These are phyloP conservation scores for Paraescarpia echinospica DNA, from an alignment of 1,140 invertebrate species.

Conservation along the genomic window DNA sequence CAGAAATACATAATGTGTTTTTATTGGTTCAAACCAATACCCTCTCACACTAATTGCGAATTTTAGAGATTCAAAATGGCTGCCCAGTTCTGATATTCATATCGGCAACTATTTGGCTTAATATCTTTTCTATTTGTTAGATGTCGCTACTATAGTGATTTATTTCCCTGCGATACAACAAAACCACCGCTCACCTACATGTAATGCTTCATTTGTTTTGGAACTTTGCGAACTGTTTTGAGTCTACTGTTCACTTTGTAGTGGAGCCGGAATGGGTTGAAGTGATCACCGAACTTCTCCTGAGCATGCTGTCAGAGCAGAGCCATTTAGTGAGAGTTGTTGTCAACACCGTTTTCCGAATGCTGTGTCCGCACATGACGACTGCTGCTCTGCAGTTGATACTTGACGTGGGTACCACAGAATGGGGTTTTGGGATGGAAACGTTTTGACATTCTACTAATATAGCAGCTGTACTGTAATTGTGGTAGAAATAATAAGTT, in stretches of 20 bases:
- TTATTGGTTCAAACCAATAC: too few species aligned
- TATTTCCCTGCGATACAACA: too few species aligned
- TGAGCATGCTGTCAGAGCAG: constrained; percentile 63
- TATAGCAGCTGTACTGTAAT: too few species aligned
- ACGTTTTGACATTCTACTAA: neutral
- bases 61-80: too few species aligned
- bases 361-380: constrained; percentile 72
- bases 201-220: too few species aligned
- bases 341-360: constrained; percentile 71
- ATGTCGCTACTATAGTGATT: too few species aligned
- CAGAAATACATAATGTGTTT: neutral
- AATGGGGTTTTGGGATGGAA: neutral
- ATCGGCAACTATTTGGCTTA: too few species aligned
- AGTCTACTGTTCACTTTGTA: constrained; percentile 21
- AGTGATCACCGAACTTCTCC: constrained; percentile 75
- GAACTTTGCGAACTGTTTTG: neutral
- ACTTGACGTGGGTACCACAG: constrained; percentile 62
- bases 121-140: too few species aligned
- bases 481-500: neutral
- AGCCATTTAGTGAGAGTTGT: constrained; percentile 70
- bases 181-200: too few species aligned
- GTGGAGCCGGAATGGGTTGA: constrained; percentile 74
- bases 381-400: constrained; percentile 71
- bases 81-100: too few species aligned
- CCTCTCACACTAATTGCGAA: too few species aligned